Evolutionary conservation across 2,113 vertebrate genomes (phyloP).

Genomic region (Entelurus aequoreus): DNA sequence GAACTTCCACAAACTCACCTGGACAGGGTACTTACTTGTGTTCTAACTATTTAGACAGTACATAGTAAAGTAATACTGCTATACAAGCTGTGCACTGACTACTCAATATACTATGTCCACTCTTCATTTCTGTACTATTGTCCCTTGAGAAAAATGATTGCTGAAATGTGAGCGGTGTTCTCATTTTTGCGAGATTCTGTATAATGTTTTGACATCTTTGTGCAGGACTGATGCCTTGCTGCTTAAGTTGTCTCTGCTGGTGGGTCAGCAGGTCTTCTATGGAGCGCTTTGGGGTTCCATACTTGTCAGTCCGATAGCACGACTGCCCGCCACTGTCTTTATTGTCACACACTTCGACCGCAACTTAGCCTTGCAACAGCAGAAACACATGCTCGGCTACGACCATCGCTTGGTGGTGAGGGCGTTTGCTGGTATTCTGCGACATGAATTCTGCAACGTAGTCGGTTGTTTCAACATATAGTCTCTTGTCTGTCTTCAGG

Average conservation of each 20-base stretch:
- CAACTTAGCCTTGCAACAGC: constrained; percentile 68
- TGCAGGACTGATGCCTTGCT: constrained; percentile 86
- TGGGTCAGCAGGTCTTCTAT: constrained; percentile 88
- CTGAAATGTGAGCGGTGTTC: neutral
- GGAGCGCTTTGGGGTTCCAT: constrained; percentile 86
- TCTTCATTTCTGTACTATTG: too few species aligned
- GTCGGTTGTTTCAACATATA: neutral
- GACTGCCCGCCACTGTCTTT: constrained; percentile 88
- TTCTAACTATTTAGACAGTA: too few species aligned
- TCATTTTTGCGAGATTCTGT: neutral
- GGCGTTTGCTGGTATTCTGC: constrained; percentile 10
- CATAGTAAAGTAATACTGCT: too few species aligned
- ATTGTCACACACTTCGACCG: constrained; percentile 86
- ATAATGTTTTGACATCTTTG: neutral
- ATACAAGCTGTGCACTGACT: too few species aligned
- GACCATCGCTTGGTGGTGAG: constrained; percentile 82
- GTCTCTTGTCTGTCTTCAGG: constrained; percentile 55
- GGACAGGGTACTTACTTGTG: too few species aligned
- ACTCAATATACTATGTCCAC: too few species aligned
- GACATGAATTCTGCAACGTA: neutral
- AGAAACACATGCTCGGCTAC: constrained; percentile 84
- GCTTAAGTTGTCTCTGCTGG: constrained; percentile 79
- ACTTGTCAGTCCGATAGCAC: constrained; percentile 78
- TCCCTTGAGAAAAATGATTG: neutral
- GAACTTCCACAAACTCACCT: too few species aligned